Evolutionary conservation across 2,113 vertebrate genomes (phyloP).

Genomic region (Crotalus horridus): DNA sequence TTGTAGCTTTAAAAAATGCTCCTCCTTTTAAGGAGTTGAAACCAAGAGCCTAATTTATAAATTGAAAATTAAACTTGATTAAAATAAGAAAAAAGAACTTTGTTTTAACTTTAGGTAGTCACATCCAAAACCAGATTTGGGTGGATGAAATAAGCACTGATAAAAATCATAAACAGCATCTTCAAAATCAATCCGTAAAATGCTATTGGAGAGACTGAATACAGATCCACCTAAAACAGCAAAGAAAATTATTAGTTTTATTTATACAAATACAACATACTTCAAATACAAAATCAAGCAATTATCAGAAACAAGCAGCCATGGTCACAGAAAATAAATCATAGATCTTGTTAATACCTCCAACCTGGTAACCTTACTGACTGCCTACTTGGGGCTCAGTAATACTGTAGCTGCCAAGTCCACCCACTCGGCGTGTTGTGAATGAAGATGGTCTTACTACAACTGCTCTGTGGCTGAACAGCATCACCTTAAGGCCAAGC

Average conservation of each 20-base stretch:
- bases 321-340: neutral
- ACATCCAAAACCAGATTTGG: neutral
- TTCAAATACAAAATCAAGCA: neutral
- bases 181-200: neutral
- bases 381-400: neutral
- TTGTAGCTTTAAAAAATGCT: neutral
- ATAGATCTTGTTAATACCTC: neutral
- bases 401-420: neutral
- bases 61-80: neutral
- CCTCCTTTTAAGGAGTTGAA: neutral
- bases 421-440: neutral
- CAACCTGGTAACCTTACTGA: neutral
- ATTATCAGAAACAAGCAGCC: neutral
- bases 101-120: neutral
- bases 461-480: neutral
- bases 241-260: neutral
- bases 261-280: neutral
- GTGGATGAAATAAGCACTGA: neutral
- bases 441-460: neutral
- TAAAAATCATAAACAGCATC: neutral
- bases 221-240: neutral
- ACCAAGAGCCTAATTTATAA: neutral
- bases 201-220: neutral
- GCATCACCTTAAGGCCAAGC: neutral
- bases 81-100: neutral